Percentiles rank a stretch among this genome's conserved stretches.
phyloP scores from a whole-genome alignment of 2,888 invertebrate genomes.

The Mimas tiliae region DNA sequence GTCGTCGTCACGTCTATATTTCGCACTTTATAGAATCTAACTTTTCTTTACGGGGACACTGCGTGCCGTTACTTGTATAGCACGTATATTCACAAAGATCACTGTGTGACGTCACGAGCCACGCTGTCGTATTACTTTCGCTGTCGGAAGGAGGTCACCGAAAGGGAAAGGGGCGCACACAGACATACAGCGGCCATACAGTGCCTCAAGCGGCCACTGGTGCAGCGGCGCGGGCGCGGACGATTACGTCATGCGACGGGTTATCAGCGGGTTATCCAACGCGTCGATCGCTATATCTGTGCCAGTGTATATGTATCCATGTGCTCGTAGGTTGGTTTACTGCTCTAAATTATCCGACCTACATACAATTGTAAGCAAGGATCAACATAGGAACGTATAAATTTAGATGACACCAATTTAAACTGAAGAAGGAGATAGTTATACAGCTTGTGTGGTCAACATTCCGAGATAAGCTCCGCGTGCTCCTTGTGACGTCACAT shows the following conservation, averaged over 20 bases:
- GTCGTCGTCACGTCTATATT: too few relatives aligned
- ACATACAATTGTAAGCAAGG: too few relatives aligned
- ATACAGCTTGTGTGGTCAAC: too few relatives aligned
- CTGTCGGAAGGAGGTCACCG: slow-evolving; percentile 55
- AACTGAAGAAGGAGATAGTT: too few relatives aligned
- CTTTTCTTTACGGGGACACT: neutral
- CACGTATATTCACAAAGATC: slow-evolving; percentile 19
- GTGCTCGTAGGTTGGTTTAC: neutral
- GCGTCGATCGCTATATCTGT: neutral
- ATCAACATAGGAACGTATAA: too few relatives aligned
- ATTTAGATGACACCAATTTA: too few relatives aligned
- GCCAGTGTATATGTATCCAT: slow-evolving; percentile 4
- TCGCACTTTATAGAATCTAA: too few relatives aligned
- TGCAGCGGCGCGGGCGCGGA: neutral
- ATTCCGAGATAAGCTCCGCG: too few relatives aligned
- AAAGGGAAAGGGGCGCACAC: slow-evolving; percentile 53
- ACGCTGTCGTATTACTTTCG: slow-evolving; percentile 52
- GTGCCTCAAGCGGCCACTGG: neutral
- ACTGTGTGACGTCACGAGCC: slow-evolving; percentile 23
- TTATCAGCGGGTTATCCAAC: slow-evolving; percentile 19
- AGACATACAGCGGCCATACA: slow-evolving; percentile 25
- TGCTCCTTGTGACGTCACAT: too few relatives aligned
- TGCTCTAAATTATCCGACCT: too few relatives aligned
- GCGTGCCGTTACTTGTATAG: slow-evolving; percentile 14
- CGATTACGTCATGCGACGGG: slow-evolving; percentile 2